A percentile compares a stretch with the other conserved stretches of the same genome.
Conservation (phyloP, 2,113 vertebrate species). For the Pan troglodytes region NHGRI_mPanTro3-v2.1_pri NC_086015.1:165890001-165890500, state of each 20-base stretch:
- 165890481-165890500: background rate
- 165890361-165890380: background rate
- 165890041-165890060: rapidly evolving
- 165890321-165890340: background rate
- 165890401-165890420: background rate
- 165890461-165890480: background rate
- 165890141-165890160: background rate
- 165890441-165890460: background rate
- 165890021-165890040: background rate
- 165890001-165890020: background rate
- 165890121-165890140: background rate
- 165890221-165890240: background rate
- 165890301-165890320: background rate
- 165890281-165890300: background rate
- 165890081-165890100: background rate
- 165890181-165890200: background rate
- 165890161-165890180: background rate
- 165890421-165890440: background rate
- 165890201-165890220: background rate
- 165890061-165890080: background rate
- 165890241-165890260: background rate
- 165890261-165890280: background rate
- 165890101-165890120: background rate
- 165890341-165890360: background rate
- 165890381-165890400: background rate